phyloP scores from a whole-genome alignment of 2,113 vertebrate genomes.

The Plectropomus leopardus region DNA sequence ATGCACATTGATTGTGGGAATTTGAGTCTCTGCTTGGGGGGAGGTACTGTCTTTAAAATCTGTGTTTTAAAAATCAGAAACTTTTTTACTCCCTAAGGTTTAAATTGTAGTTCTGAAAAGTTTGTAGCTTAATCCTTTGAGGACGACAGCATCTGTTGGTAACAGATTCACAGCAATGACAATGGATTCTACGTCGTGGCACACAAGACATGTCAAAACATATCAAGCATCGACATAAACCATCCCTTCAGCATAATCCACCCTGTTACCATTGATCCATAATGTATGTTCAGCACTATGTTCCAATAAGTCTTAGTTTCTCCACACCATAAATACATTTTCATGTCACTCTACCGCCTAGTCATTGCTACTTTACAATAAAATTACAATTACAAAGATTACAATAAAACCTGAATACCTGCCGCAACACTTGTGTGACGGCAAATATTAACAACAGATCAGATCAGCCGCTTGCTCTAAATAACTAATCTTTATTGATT shows the following conservation, averaged over 20 bases:
- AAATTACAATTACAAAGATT: no score
- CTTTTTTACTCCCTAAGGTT: not conserved
- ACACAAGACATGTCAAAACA: not conserved
- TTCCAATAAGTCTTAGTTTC: not conserved
- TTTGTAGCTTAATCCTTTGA: not conserved
- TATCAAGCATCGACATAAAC: not conserved
- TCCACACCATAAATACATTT: not conserved
- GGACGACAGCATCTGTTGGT: not conserved
- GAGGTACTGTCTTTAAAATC: not conserved
- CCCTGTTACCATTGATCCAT: not conserved
- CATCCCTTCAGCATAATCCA: not conserved
- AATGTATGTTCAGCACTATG: not conserved
- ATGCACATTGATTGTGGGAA: not conserved
- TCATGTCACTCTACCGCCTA: not conserved
- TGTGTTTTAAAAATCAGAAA: not conserved
- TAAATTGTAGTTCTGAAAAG: not conserved
- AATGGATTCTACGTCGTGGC: not conserved
- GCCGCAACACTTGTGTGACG: no score
- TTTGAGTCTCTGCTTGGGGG: not conserved
- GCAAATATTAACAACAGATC: no score
- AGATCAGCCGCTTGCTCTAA: no score
- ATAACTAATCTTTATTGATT: no score
- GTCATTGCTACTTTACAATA: not conserved
- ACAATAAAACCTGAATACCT: no score
- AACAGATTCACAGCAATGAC: slow-evolving; percentile 1